Percentiles rank a stretch among this genome's conserved stretches.
phyloP scores from a whole-genome alignment of 2,113 vertebrate genomes.

The Narcine bancroftii region DNA sequence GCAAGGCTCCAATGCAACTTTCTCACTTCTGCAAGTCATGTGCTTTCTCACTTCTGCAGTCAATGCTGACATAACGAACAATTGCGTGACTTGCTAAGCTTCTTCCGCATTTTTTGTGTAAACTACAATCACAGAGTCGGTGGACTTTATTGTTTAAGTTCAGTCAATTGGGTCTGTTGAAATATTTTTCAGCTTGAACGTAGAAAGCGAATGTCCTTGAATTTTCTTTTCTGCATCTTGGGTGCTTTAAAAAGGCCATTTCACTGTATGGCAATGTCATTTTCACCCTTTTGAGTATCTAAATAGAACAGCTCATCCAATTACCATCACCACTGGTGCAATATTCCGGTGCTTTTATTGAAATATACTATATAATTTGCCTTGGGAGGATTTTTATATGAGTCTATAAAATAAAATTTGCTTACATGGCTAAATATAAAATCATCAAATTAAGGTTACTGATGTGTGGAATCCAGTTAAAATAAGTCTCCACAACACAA shows the following conservation, averaged over 20 bases:
- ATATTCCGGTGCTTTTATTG: conserved; percentile 5
- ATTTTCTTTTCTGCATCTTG: not conserved
- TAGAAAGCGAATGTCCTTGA: not conserved
- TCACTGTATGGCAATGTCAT: conserved; percentile 30
- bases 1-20: not conserved
- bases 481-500: conserved; percentile 48
- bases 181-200: not conserved
- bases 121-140: too few relatives aligned
- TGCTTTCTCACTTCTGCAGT: too few relatives aligned
- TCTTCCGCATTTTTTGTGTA: too few relatives aligned
- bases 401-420: conserved; percentile 52
- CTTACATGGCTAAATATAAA: conserved; percentile 50
- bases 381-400: conserved; percentile 42
- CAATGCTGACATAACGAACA: too few relatives aligned
- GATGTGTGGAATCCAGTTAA: conserved; percentile 49
- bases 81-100: too few relatives aligned
- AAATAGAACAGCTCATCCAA: conserved; percentile 31
- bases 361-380: conserved; percentile 38
- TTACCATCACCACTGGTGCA: conserved; percentile 33
- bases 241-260: not conserved
- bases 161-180: not conserved
- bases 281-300: conserved; percentile 9
- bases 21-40: not conserved
- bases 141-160: too few relatives aligned
- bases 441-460: conserved; percentile 56